Conservation (phyloP, 2,797 vertebrate species). For the Scolopax bukidnonensis region DNA sequence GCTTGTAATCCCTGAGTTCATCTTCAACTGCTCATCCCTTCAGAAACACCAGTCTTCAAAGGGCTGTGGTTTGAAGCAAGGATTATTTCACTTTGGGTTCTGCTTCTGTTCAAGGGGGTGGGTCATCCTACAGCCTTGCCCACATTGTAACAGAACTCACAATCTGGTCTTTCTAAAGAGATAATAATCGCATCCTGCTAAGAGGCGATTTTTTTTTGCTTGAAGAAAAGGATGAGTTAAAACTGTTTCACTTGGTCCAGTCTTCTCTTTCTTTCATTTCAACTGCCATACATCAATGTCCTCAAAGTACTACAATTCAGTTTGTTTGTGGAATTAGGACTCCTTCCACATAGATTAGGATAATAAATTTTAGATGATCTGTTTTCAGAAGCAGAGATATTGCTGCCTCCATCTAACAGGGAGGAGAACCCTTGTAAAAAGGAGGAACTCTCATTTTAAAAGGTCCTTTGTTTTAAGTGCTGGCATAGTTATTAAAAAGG, state of each 20-base stretch:
- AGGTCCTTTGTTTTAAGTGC: constrained; percentile 46
- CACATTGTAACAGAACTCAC: not conserved
- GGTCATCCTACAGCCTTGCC: not conserved
- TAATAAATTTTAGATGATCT: constrained; percentile 65
- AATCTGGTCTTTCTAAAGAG: constrained; percentile 3
- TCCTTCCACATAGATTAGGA: constrained; percentile 16
- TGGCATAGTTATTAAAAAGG: constrained; percentile 42
- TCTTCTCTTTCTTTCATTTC: constrained; percentile 42
- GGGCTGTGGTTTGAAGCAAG: not conserved
- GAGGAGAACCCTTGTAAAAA: constrained; percentile 44
- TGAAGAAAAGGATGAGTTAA: constrained; percentile 7
- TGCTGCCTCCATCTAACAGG: constrained; percentile 45
- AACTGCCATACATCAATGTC: not conserved
- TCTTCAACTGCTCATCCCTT: not conserved
- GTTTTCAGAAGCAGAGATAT: constrained; percentile 56
- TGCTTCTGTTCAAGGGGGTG: constrained; percentile 9
- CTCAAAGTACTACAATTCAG: not conserved
- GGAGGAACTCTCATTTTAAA: constrained; percentile 31
- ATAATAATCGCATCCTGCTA: constrained; percentile 6
- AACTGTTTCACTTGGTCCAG: not conserved
- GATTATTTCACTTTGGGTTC: constrained; percentile 15
- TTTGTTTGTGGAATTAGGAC: constrained; percentile 30
- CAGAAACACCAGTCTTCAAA: constrained; percentile 5
- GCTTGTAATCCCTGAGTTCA: not conserved
- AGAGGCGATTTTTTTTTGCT: not conserved